phyloP scores from a whole-genome alignment of 2,797 vertebrate genomes.

The Arctocebus calabarensis region DNA sequence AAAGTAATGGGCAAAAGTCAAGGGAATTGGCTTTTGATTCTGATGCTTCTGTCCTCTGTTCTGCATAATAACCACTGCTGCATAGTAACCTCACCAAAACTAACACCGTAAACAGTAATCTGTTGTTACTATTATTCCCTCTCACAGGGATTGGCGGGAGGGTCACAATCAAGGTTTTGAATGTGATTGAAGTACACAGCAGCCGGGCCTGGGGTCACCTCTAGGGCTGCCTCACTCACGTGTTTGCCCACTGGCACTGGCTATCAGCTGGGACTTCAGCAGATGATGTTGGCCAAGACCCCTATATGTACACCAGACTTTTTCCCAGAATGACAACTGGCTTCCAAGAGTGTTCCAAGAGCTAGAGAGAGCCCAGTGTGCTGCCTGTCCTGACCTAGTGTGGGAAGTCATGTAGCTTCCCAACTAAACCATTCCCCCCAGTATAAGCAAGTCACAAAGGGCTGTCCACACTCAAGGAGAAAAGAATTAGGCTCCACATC shows the following conservation, averaged over 20 bases:
- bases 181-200: neutral
- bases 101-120: neutral
- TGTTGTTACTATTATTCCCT: neutral
- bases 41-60: neutral
- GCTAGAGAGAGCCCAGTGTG: neutral
- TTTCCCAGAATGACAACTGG: neutral
- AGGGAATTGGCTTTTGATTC: neutral
- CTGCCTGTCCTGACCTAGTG: neutral
- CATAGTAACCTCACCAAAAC: neutral
- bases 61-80: neutral
- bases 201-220: too few relatives aligned
- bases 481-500: neutral
- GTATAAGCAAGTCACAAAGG: neutral
- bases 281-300: neutral
- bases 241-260: neutral
- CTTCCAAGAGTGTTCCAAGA: neutral
- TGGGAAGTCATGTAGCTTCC: neutral
- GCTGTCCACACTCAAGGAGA: neutral
- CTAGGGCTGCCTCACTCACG: neutral
- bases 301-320: neutral
- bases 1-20: neutral
- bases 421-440: rapidly evolving
- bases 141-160: neutral
- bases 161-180: neutral
- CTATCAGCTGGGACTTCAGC: neutral